Base-by-base conservation (phyloP, 2,113 vertebrate species). In the Guaruba guarouba region DNA sequence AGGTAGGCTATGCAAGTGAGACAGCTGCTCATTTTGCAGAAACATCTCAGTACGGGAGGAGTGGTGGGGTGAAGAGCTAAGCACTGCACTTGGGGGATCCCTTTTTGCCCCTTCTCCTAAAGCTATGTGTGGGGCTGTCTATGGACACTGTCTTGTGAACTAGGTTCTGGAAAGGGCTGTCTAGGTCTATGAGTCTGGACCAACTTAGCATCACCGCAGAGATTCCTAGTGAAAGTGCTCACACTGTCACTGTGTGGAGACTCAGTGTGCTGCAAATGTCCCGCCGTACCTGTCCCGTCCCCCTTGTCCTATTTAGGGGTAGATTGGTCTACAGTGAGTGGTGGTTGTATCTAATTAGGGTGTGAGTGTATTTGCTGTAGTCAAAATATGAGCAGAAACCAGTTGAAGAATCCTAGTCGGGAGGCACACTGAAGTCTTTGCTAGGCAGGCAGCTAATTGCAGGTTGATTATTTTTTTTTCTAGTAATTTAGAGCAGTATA, bases 141-240 rank as follows among this genome's bases (percentile, higher is more conserved):
- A 25, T 9, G 51, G 76, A 10, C 28, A 20, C 18, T 68, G 4
- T 39, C 54, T 70, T 44, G 46, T 48, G 54, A 86, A 24, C 46
- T 44, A 31, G 9, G 23, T 41, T 68, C n/a, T 82, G 64, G 74
- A 73, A 51, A 61, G 17, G 73, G 17, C 49, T 62, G 9, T 78
- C 11, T 3, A 22, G 27, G 27, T 39, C 0, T 0, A 8, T 3
- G 2, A 39, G 41, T 79, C 68, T 68, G 41, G 35, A 74, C 44
- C 1, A 1, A 15, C 35, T 54, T 8, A 13, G 17, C 31, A 41
- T 41, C 22, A 69, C 29, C 20, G 3, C 35, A 33, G 46, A 24
- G 54, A n/a, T 67, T 86, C 28, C 74, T 70, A 29, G 23, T 0
- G 7, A 22, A 43, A 46, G 64, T 85, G 61, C 37, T 61, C 75